Base-by-base conservation (phyloP, 2,888 invertebrate species). In the Caenorhabditis sulstoni region DNA sequence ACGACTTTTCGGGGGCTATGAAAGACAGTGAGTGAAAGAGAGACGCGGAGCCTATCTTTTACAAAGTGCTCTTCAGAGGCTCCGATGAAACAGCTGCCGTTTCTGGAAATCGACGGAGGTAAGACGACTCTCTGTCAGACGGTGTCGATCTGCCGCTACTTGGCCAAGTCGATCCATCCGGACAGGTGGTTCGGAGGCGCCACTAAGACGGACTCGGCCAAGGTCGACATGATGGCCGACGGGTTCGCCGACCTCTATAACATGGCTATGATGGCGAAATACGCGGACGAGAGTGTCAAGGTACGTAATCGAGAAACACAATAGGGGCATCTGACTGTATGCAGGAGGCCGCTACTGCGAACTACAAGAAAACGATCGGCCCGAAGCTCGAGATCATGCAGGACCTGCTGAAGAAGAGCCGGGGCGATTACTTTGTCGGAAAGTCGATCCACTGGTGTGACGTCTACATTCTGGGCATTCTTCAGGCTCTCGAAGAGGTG, bases 121-220 rank as follows among this genome's bases (percentile, higher is more conserved):
- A 81, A 81, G 45, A 66, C 67, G 3, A 62, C 50, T n/a, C 50
- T 81, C 11, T 78, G 75, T 41, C 81, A 81, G 39, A 78, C 81
- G n/a, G 55, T 73, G 11, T 62, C 81, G n/a, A 79, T 81, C 18
- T 77, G 77, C 20, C 65, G 81, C n/a, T 81, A 81, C 44, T 12
- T 81, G 52, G 81, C 68, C 20, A 81, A 81, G 53, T 78, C 78
- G 1, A 23, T 81, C 16, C 50, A 81, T 18, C 78, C 81, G 16
- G 81, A 80, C 3, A 59, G 52, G 37, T 80, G 81, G 75, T 75
- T 81, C 23, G 81, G 76, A n/a, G 81, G 81, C 11, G 77, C 77
- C 39, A 81, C 81, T 0, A 77, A 77, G 41, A 78, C 77, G 16
- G 78, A 78, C n/a, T 77, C 81, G 8, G 81, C 81, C 0, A 78